Conservation (phyloP, 2,797 vertebrate species). For the Gallinago solitaria region DNA sequence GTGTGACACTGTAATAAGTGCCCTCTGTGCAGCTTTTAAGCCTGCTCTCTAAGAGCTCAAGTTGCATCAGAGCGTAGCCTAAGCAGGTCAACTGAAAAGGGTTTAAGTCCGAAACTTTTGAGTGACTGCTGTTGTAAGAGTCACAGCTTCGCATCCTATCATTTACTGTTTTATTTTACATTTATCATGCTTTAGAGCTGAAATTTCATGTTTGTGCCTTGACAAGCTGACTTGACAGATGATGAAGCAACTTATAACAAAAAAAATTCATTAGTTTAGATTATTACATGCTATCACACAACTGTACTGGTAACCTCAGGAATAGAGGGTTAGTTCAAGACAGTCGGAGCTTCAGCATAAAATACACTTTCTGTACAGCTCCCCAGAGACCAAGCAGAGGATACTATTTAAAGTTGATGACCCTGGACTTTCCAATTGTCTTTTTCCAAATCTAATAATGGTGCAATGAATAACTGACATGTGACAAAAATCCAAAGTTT, state of each 20-base stretch:
- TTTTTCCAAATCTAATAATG: neutral
- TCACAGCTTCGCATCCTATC: neutral
- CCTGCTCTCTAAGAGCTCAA: too few relatives aligned
- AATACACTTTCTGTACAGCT: neutral
- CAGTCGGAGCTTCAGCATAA: neutral
- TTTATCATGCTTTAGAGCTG: neutral
- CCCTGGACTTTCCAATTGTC: neutral
- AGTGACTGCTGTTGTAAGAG: neutral
- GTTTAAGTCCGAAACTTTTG: neutral
- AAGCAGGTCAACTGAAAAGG: neutral
- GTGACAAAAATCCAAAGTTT: neutral
- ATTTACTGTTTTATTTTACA: neutral
- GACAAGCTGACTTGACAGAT: neutral
- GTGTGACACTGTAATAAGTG: neutral
- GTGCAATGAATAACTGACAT: neutral
- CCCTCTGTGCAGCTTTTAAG: neutral
- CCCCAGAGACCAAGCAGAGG: neutral
- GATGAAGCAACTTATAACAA: neutral
- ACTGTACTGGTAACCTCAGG: neutral
- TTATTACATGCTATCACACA: neutral
- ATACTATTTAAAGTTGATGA: neutral
- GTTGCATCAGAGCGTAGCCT: neutral
- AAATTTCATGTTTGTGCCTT: neutral
- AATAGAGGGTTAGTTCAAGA: neutral
- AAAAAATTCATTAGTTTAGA: too few relatives aligned